These are phyloP conservation scores for Gallinago stenura DNA, from an alignment of 2,797 vertebrate genomes.

Conservation along the genomic window DNA sequence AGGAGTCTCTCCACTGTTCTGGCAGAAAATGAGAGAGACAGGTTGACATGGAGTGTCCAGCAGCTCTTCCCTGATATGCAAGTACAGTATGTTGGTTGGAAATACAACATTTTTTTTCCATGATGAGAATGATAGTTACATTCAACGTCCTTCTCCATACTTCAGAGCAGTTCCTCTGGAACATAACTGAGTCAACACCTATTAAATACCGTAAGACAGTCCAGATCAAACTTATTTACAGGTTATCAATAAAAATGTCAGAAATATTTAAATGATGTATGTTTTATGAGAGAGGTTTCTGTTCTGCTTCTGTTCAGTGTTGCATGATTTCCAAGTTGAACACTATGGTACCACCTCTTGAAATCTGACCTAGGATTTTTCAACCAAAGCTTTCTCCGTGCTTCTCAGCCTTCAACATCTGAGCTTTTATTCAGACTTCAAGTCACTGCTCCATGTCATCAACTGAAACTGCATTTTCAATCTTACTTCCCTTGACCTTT, in stretches of 20 bases:
- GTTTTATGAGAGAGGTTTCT: not conserved
- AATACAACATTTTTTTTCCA: not conserved
- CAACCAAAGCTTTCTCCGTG: not conserved
- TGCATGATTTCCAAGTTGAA: not conserved
- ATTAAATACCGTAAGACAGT: not conserved
- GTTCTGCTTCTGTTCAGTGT: not conserved
- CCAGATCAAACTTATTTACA: not conserved
- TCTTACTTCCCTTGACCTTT: not conserved
- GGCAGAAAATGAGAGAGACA: not conserved
- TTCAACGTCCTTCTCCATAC: not conserved
- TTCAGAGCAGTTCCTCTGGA: not conserved
- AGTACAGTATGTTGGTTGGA: not conserved
- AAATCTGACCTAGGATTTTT: not conserved
- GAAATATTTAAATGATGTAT: not conserved
- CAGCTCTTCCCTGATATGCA: not conserved
- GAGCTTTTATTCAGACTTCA: not conserved
- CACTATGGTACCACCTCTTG: not conserved
- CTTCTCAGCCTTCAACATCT: not conserved
- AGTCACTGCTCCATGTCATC: not conserved
- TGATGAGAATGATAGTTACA: fast-evolving
- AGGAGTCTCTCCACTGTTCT: not conserved
- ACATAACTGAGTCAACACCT: not conserved
- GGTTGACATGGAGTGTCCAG: not conserved
- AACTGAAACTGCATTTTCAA: not conserved
- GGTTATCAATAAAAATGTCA: not conserved